Evolutionary conservation across 2,888 invertebrate species (phyloP).

Genomic region (Philereme transversata): DNA sequence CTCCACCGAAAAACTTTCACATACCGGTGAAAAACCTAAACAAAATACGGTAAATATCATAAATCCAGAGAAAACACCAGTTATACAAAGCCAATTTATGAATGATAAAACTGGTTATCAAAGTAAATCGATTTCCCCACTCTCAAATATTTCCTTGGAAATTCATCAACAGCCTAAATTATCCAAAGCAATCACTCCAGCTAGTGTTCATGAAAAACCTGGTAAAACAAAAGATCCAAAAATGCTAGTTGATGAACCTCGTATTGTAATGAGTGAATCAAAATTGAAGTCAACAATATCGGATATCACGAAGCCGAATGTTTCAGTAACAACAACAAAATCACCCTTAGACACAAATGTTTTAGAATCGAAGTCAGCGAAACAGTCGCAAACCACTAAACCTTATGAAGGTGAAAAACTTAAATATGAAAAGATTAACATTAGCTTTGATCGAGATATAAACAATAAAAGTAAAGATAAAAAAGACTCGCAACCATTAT

Average conservation of each 20-base stretch:
- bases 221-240: constrained; percentile 11
- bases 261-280: constrained; percentile 16
- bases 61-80: constrained; percentile 11
- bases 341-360: constrained; percentile 10
- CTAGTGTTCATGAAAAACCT: constrained; percentile 17
- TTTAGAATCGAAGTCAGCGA: constrained; percentile 11
- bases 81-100: constrained; percentile 19
- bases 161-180: constrained; percentile 15
- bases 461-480: constrained; percentile 3
- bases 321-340: constrained; percentile 22
- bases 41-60: not conserved
- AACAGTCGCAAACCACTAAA: constrained; percentile 13
- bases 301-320: constrained; percentile 20
- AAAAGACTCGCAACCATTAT: not conserved
- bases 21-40: not conserved
- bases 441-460: constrained; percentile 3
- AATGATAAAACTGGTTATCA: not conserved
- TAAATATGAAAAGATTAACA: constrained; percentile 7
- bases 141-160: constrained; percentile 17
- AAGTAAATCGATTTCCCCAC: constrained; percentile 11
- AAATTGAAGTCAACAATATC: constrained; percentile 18
- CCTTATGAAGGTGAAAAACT: constrained; percentile 14
- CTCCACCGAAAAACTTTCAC: not conserved
- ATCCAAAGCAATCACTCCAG: constrained; percentile 11
- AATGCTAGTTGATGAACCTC: constrained; percentile 28